Base-by-base conservation (phyloP, 2,113 vertebrate species). In the Canis aureus region DNA sequence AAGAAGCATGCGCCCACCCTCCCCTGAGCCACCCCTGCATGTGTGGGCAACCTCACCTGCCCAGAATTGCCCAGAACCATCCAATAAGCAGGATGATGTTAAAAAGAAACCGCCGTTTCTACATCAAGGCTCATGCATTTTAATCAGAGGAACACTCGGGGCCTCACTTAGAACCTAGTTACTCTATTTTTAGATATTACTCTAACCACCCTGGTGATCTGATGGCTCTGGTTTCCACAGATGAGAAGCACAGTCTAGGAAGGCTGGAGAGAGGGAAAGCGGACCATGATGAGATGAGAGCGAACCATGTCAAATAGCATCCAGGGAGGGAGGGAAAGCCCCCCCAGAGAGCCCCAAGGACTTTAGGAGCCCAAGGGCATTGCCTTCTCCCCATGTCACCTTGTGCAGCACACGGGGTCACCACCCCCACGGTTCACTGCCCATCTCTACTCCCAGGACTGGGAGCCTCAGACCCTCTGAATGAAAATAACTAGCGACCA, bases 151-250 rank as follows among this genome's bases (percentile, higher is more conserved):
- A 88, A 17, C 62, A 57, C 74, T 17, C 1, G 1, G 53, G 86
- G 89, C 55, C 89, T 89, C 5, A 0, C 78, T 89, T 71, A n/a
- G 95, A 95, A 81, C 80, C 73, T 8, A 9, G 3, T 23, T 27
- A 22, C 69, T 92, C 96, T 93, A 94, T 95, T 95, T 97, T 94
- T 85, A 97, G 97, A 57, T 57, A 16, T 67, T 69, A 25, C 71
- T 84, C 43, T 22, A 78, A 88, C 53, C 5, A 17, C 86, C 32
- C 49, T 11, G 84, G 32, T 43, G 87, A 76, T 57, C 76, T 0
- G 1, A 5, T 0, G 38, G 82, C 88, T 87, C 89, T 35, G 73
- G 86, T 73, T 82, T 95, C 81, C 3, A 51, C 82, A 64, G 96
- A n/a, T 0, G 82, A 95, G 89, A 93, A 12, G 69, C n/a, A 1